Conservation (phyloP, 35 echinoderm and acorn worm genomes). For the Antedon bifida region DNA sequence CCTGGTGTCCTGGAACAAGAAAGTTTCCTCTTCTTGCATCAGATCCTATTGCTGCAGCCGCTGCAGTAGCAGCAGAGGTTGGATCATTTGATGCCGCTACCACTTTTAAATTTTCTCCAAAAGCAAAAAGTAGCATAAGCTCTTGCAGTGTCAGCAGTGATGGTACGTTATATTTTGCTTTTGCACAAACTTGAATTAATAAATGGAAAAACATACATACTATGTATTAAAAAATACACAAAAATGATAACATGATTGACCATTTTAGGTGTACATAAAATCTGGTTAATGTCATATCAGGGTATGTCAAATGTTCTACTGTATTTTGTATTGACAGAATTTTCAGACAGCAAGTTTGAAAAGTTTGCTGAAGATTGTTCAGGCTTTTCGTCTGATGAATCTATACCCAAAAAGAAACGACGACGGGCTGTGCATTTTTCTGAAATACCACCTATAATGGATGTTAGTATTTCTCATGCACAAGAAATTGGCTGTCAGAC, state of each 20-base stretch:
- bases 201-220: too few species aligned
- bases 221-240: too few species aligned
- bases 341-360: not conserved
- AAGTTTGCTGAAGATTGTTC: not conserved
- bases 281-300: too few species aligned
- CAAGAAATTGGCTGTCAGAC: not conserved
- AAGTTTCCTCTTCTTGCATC: not conserved
- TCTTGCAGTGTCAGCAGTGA: not conserved
- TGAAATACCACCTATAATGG: not conserved
- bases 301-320: too few species aligned
- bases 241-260: too few species aligned
- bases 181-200: too few species aligned
- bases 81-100: not conserved
- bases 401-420: not conserved
- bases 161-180: not conserved
- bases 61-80: not conserved
- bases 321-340: too few species aligned
- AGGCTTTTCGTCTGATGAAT: not conserved
- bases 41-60: not conserved
- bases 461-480: not conserved
- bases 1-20: constrained; percentile 6
- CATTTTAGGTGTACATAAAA: too few species aligned
- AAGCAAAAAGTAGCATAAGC: not conserved
- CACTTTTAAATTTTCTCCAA: not conserved
- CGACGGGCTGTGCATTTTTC: not conserved